Percentiles rank a stretch among this genome's conserved stretches.
Evolutionary conservation across 2,888 invertebrate species (phyloP).

Genomic region (Thysanoteuthis rhombus): DNA sequence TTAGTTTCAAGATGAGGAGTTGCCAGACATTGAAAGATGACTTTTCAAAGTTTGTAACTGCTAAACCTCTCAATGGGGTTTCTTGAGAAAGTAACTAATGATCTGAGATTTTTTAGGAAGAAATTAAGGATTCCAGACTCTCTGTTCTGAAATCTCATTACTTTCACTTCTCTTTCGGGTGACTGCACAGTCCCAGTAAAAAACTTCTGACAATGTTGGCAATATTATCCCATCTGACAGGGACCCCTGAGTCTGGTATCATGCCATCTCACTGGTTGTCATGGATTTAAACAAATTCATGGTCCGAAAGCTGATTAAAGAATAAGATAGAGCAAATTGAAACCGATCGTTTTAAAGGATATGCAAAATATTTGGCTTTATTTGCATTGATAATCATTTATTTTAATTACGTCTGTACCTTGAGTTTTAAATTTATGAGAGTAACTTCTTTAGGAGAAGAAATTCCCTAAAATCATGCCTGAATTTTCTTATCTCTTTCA

Average conservation of each 20-base stretch:
- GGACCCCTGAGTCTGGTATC: background rate
- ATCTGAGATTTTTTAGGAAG: background rate
- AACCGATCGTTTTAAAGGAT: background rate
- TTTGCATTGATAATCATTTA: background rate
- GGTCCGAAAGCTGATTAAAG: background rate
- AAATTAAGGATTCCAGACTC: background rate
- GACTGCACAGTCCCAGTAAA: background rate
- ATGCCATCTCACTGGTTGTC: background rate
- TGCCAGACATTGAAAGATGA: background rate
- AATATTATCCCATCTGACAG: background rate
- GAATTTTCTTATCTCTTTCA: background rate
- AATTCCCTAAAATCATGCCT: background rate
- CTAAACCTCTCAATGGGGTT: background rate
- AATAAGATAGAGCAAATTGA: background rate
- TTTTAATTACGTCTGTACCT: background rate
- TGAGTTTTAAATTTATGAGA: background rate
- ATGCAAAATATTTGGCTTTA: background rate
- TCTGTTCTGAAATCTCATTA: background rate
- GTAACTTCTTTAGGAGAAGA: background rate
- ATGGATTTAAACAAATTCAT: background rate
- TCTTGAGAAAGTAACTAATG: background rate
- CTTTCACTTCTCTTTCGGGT: background rate
- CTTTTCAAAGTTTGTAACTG: background rate
- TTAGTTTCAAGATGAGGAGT: background rate
- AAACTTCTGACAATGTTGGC: background rate